phyloP scores from a whole-genome alignment of 30 jellyfish, hydroid and myxozoan species.

The Cassiopea xamachana region DNA sequence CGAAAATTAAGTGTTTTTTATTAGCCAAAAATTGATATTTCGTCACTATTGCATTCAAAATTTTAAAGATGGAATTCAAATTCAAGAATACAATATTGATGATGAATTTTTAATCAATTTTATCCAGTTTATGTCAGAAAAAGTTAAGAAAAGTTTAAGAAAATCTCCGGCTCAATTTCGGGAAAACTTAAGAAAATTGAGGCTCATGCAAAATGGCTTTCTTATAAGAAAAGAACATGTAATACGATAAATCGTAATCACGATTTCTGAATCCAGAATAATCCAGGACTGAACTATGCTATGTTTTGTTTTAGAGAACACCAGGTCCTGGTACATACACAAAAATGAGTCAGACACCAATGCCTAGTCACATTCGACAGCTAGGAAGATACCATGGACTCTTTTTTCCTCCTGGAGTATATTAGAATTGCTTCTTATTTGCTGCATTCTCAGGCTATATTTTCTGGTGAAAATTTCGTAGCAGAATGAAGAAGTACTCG shows the following conservation, averaged over 20 bases:
- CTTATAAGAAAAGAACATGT: too few relatives aligned
- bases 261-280: neutral
- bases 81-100: too few relatives aligned
- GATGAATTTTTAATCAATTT: too few relatives aligned
- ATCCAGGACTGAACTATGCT: neutral
- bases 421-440: neutral
- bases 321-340: constrained; percentile 98
- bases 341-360: constrained; percentile 74
- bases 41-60: too few relatives aligned
- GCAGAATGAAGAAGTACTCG: neutral
- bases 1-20: too few relatives aligned
- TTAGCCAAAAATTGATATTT: too few relatives aligned
- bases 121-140: too few relatives aligned
- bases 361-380: constrained; percentile 82
- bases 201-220: too few relatives aligned
- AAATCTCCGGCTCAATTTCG: too few relatives aligned
- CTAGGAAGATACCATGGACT: constrained; percentile 94
- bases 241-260: neutral
- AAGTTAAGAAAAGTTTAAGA: too few relatives aligned
- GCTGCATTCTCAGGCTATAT: neutral
- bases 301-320: constrained; percentile 65
- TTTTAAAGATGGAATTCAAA: too few relatives aligned
- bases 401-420: constrained; percentile 89
- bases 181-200: too few relatives aligned
- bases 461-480: neutral